Evolutionary conservation across 2,888 invertebrate genomes (phyloP), one percentile per base, ranked within the genome.

Genomic region (Automeris io): DNA sequence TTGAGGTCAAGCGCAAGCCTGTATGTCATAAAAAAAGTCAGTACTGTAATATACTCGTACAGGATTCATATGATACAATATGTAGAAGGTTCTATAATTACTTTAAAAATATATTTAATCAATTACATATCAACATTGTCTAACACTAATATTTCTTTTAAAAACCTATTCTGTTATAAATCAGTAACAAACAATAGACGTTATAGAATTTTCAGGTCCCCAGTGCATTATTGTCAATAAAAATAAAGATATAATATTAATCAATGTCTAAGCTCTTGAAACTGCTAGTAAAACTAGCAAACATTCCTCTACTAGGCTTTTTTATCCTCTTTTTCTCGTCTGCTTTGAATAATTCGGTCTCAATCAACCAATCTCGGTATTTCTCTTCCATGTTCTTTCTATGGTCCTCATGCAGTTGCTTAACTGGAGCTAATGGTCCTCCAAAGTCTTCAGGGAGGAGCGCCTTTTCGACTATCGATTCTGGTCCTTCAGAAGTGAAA

Each of bases 351-450:
- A 81, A 75, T 43, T 88, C 89, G 0, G 88, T 79, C 49, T 91
- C 91, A 29, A 88, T 77, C 50, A 91, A 50, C 91, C 91, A 92
- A 9, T 89, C 86, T 31, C 77, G 76, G 51, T 91, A 91, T 44
- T 89, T 89, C 6, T 82, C 77, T 46, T 89, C 87, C 79, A 91
- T 80, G 12, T 83, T 73, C 42, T 80, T 80, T 4, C 89, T 79
- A 35, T 90, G 88, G 47, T 86, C 87, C 44, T 88, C 88, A 36
- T 91, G 82, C n/a, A 90, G 71, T 39, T 82, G 71, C 33, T 88
- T 87, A 0, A 89, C 75, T 0, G 88, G 46, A 0, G 85, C 80
- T 0, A 87, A 74, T 6, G 89, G 87, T 18, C 91, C 91, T 32
- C 91, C 91, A 45, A 91, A 91, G 51, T 91, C 91, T 65, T 82